Base-by-base conservation (phyloP, 2,113 vertebrate genomes). In the Neopipo cinnamomea region DNA sequence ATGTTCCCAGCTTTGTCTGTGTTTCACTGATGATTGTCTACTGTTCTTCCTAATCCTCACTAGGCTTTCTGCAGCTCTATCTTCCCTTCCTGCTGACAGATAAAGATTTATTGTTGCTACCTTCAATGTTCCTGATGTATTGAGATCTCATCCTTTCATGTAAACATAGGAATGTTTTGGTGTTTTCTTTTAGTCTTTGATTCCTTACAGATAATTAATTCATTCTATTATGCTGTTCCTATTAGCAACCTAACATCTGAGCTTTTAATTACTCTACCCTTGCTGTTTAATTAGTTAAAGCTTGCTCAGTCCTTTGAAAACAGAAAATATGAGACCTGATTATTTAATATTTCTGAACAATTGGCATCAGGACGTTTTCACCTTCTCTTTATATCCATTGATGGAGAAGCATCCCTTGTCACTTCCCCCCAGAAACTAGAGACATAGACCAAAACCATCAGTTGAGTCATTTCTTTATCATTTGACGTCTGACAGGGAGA, bases 1-100 rank as follows among this genome's bases (percentile, higher is more conserved):
- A 53, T 19, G 81, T 97, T 97, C 93, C 95, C 95, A 95, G 88
- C 91, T 95, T 96, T 96, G 95, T 96, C 81, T 86, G 50, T 84
- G 84, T 76, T 95, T 93, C 80, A 22, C 84, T 96, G 84, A 71
- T 11, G 12, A 95, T 96, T 95, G 88, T 94, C 91, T 96, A 31
- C 88, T 95, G 86, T 85, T 92, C 85, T 83, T 82, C 72, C 70
- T 96, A 95, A 97, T 95, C 91, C 84, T 96, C 68, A 77, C 80
- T 73, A 68, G 71, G 71, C 77, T 79, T 96, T 91, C 90, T 91
- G 75, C 49, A 93, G 89, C 72, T 95, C 95, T 89, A 49, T 96
- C 86, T 96, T 94, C 82, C 72, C 81, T 78, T 93, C 63, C 86
- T 1, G 1, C 78, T 84, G 75, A 84, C 93, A 96, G 88, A 96